These are phyloP conservation scores for Dyspetes luteomarginatus DNA, from an alignment of 2,888 invertebrate species.

Conservation along the genomic window DNA sequence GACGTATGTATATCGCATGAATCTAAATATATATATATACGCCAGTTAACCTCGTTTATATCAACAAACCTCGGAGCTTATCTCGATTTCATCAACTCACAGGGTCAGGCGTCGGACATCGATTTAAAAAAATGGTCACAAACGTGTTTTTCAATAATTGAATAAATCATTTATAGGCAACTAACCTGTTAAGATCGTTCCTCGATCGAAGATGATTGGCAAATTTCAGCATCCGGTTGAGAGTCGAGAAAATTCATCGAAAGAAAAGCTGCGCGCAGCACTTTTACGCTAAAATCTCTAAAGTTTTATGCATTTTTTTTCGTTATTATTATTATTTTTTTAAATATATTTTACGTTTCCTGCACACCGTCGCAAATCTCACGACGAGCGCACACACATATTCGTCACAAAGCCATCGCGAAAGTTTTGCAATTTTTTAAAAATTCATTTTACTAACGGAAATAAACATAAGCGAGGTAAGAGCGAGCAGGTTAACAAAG, in stretches of 20 bases:
- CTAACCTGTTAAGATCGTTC: not conserved
- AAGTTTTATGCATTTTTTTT: not conserved
- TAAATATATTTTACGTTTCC: too few relatives aligned
- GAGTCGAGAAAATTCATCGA: not conserved
- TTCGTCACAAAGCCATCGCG: constrained; percentile 10
- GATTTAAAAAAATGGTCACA: too few relatives aligned
- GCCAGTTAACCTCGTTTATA: not conserved
- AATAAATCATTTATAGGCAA: not conserved
- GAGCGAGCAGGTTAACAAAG: not conserved
- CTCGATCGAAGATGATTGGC: not conserved
- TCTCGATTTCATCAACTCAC: not conserved
- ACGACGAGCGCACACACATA: not conserved
- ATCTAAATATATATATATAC: not conserved
- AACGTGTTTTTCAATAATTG: too few relatives aligned
- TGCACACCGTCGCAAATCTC: not conserved
- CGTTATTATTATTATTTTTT: too few relatives aligned
- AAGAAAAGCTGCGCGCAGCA: not conserved
- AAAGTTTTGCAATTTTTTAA: not conserved
- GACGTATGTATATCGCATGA: not conserved
- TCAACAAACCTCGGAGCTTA: not conserved
- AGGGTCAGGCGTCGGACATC: too few relatives aligned
- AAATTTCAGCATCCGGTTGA: not conserved
- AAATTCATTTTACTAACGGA: not conserved
- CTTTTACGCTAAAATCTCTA: not conserved
- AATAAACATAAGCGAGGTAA: not conserved